Base-by-base conservation (phyloP, 2,113 vertebrate genomes). In the Poeciliopsis turrubarensis region DNA sequence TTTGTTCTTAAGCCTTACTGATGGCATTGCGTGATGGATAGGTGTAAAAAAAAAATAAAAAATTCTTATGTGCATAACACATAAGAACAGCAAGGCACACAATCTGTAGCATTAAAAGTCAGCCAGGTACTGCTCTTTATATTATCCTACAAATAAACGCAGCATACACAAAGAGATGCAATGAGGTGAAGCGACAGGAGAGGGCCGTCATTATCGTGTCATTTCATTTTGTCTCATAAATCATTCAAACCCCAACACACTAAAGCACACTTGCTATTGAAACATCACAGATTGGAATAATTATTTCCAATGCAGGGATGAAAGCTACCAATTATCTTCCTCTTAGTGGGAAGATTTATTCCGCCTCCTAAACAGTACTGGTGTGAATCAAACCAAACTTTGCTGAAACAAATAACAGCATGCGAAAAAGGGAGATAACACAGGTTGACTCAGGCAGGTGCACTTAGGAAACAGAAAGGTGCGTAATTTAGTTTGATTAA, bases 251-350 rank as follows among this genome's bases (percentile, higher is more conserved):
- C 19, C 39, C 64, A 77, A 80, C 76, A 75, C 69, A 64, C 71
- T 41, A 68, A 82, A 82, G 85, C 32, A 15, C 77, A 65, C 73
- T 81, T 74, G 71, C 68, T 71, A 84, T 67, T 79, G 73, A 89
- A 80, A 86, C 84, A 80, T 76, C 76, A 71, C 83, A 63, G 60
- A 75, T 64, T 76, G 67, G 65, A 84, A 89, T 89, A 91, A 87
- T 87, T 85, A 82, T 80, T 78, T 79, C 86, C 81, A 65, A 63
- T 79, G 80, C 61, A 72, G 71, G 60, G 77, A 82, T 89, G 87
- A 91, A 91, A 92, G 81, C 86, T 83, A 86, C 87, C 89, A 92
- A 93, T 92, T 92, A 92, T 90, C 87, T 74, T 72, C 75, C 75
- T 73, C 76, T 84, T 87, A 83, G 85, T 80, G 75, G 81, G 66